Evolutionary conservation across 2,113 vertebrate species (phyloP).

Genomic region (Sinocyclocheilus grahami): DNA sequence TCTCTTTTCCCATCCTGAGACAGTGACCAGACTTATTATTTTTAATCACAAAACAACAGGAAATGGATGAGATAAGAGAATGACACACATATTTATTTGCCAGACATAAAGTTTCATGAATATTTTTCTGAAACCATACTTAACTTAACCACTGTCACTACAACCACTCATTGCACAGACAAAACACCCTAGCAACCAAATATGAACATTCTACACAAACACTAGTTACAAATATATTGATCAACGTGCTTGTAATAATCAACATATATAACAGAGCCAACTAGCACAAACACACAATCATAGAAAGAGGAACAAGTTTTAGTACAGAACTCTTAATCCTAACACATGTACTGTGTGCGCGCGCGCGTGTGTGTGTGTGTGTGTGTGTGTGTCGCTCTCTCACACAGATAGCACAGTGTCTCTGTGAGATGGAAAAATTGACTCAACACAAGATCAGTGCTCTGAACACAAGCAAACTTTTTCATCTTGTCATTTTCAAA

Average conservation of each 20-base stretch:
- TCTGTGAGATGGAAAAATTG: conserved; percentile 67
- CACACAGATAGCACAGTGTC: too few species aligned
- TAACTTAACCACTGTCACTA: neutral
- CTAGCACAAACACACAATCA: too few species aligned
- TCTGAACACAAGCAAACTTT: neutral
- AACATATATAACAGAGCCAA: too few species aligned
- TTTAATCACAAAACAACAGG: conserved; percentile 48
- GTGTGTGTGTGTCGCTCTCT: too few species aligned
- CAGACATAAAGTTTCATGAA: neutral
- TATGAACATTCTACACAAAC: neutral
- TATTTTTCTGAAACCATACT: neutral
- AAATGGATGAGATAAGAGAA: conserved; percentile 46
- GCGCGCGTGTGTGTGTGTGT: too few species aligned
- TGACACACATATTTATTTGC: neutral
- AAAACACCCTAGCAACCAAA: neutral
- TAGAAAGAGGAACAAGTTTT: neutral
- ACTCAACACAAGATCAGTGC: conserved; percentile 57
- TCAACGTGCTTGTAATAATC: too few species aligned
- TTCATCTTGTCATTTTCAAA: conserved; percentile 29
- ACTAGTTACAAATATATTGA: too few species aligned
- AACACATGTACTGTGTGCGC: neutral
- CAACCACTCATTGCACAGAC: neutral
- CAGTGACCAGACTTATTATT: neutral
- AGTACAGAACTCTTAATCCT: neutral
- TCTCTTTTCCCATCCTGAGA: neutral